A percentile compares a stretch with the other conserved stretches of the same genome.
Evolutionary conservation across 2,888 invertebrate genomes (phyloP).

Genomic region (Sinotaia quadrata): DNA sequence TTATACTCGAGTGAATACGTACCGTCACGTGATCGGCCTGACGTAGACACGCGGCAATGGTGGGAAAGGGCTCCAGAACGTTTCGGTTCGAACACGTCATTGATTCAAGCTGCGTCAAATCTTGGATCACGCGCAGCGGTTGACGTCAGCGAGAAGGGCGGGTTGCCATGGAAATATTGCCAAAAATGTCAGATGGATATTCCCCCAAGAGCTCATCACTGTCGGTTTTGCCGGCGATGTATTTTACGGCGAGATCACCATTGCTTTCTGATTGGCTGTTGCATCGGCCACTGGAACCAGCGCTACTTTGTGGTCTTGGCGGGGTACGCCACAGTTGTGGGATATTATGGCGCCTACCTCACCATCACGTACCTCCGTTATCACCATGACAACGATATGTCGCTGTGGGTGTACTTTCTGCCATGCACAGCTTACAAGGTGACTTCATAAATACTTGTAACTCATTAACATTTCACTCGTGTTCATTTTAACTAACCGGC

Average conservation of each 20-base stretch:
- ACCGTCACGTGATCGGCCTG: conserved; percentile 16
- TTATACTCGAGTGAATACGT: conserved; percentile 38
- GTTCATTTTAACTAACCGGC: no score
- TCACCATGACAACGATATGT: conserved; percentile 37
- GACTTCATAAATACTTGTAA: no score
- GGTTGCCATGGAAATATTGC: conserved; percentile 53
- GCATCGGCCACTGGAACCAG: conserved; percentile 62
- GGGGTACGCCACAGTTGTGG: conserved; percentile 16
- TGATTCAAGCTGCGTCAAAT: neutral
- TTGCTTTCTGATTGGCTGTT: conserved; percentile 63
- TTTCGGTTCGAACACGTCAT: neutral
- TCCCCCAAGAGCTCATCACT: conserved; percentile 62
- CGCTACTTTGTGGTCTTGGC: conserved; percentile 55
- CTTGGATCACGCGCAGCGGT: neutral
- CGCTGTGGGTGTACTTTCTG: conserved; percentile 45
- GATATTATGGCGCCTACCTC: conserved; percentile 43
- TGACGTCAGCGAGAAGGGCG: conserved; percentile 33
- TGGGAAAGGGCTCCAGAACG: neutral
- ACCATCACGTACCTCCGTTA: conserved; percentile 44
- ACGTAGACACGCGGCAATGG: neutral
- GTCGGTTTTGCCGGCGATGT: conserved; percentile 57
- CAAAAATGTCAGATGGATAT: conserved; percentile 46
- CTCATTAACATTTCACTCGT: no score
- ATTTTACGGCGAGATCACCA: conserved; percentile 67
- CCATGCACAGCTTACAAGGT: conserved; percentile 42